Percentiles rank a stretch among this genome's conserved stretches.
Conservation (phyloP, 2,888 invertebrate genomes). For the Aleiodes alternator region DNA sequence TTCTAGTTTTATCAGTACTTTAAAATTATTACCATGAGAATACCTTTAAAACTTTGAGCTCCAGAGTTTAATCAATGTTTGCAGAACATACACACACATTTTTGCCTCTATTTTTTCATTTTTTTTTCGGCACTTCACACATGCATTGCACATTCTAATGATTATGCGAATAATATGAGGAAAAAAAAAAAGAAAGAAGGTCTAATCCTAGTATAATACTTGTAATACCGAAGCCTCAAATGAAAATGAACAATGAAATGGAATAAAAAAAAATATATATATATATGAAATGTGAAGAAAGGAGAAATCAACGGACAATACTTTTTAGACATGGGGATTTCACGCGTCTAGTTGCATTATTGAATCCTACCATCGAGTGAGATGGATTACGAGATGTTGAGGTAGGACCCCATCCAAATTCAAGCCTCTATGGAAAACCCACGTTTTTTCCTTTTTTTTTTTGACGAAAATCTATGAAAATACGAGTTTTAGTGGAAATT, state of each 20-base stretch:
- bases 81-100: not conserved
- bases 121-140: too few relatives aligned
- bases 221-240: conserved; percentile 1
- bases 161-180: conserved; percentile 17
- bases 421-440: not conserved
- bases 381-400: conserved; percentile 65
- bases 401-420: conserved; percentile 53
- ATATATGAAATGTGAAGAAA: not conserved
- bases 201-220: conserved; percentile 22
- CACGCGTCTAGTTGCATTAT: conserved; percentile 70
- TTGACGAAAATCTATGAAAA: not conserved
- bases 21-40: too few relatives aligned
- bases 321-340: conserved; percentile 62
- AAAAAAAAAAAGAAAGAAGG: not conserved
- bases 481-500: conserved; percentile 1
- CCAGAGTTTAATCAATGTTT: conserved; percentile 16
- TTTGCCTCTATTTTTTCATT: not conserved
- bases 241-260: conserved; percentile 5
- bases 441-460: too few relatives aligned
- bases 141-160: not conserved
- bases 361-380: conserved; percentile 64
- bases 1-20: not conserved
- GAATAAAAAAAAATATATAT: not conserved
- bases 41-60: conserved; percentile 7
- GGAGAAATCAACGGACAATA: conserved; percentile 41